phyloP scores from a whole-genome alignment of 2,888 invertebrate genomes.

The Tipula vernalis region DNA sequence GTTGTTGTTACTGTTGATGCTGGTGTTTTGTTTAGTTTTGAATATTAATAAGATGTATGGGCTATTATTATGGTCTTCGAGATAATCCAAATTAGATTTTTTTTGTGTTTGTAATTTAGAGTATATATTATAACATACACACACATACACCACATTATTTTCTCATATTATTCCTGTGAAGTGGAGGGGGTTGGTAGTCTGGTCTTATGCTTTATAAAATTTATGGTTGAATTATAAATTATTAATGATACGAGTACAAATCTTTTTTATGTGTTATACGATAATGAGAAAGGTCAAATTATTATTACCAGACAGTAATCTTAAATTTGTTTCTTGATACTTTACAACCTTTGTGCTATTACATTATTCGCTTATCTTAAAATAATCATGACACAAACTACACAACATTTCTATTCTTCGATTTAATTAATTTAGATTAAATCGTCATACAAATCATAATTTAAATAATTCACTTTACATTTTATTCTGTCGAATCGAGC shows the following conservation, averaged over 20 bases:
- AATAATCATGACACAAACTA: too few relatives aligned
- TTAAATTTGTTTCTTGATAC: too few relatives aligned
- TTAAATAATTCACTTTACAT: too few relatives aligned
- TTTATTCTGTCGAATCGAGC: too few relatives aligned
- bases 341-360: too few relatives aligned
- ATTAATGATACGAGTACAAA: not conserved
- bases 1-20: not conserved
- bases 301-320: not conserved
- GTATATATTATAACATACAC: not conserved
- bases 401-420: too few relatives aligned
- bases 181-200: not conserved
- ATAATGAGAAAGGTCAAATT: not conserved
- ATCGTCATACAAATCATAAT: too few relatives aligned
- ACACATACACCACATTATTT: not conserved
- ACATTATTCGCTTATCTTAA: too few relatives aligned
- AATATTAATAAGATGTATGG: slow-evolving; percentile 4
- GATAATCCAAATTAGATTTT: not conserved
- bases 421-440: too few relatives aligned
- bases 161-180: not conserved
- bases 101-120: not conserved
- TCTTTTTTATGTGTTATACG: not conserved
- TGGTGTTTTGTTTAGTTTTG: not conserved
- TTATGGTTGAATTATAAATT: not conserved
- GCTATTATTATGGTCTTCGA: not conserved
- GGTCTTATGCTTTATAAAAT: not conserved